These are phyloP conservation scores for Triops longicaudatus DNA, from an alignment of 1,140 invertebrate species.

Conservation along the genomic window DNA sequence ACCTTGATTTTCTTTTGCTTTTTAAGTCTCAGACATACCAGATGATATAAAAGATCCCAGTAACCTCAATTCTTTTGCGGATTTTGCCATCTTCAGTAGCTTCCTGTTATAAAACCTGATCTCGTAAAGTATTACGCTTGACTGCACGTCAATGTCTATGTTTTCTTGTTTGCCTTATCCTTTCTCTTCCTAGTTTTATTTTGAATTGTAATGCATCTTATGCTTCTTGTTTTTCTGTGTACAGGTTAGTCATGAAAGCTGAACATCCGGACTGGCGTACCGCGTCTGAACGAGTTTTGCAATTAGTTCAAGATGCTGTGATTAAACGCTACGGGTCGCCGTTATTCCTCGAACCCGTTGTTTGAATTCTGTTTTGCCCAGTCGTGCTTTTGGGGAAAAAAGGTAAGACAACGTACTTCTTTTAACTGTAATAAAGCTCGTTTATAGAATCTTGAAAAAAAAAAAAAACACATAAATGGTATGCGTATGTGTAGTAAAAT, in stretches of 20 bases:
- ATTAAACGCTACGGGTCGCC: not conserved
- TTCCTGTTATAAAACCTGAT: too few relatives aligned
- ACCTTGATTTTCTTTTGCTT: not conserved
- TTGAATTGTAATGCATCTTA: too few relatives aligned
- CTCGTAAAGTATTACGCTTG: not conserved
- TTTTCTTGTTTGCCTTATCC: not conserved
- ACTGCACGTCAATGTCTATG: not conserved
- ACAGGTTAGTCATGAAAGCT: not conserved
- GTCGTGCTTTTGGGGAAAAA: too few relatives aligned
- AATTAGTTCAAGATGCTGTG: constrained; percentile 5
- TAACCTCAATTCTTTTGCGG: not conserved
- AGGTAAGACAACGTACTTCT: too few relatives aligned
- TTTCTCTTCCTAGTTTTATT: too few relatives aligned
- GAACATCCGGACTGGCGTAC: not conserved
- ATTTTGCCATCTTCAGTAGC: not conserved
- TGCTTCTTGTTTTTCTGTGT: not conserved
- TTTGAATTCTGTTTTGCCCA: not conserved
- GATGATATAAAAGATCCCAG: not conserved
- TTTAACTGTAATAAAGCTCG: too few relatives aligned
- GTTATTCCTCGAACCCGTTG: not conserved
- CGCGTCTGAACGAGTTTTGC: not conserved
- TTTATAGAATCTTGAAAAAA: too few relatives aligned
- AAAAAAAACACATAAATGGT: too few relatives aligned
- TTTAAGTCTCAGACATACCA: not conserved
- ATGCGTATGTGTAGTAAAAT: too few relatives aligned